Evolutionary conservation across 2,888 invertebrate species (phyloP).

Genomic region (Ashinkailepas kermadecensis): DNA sequence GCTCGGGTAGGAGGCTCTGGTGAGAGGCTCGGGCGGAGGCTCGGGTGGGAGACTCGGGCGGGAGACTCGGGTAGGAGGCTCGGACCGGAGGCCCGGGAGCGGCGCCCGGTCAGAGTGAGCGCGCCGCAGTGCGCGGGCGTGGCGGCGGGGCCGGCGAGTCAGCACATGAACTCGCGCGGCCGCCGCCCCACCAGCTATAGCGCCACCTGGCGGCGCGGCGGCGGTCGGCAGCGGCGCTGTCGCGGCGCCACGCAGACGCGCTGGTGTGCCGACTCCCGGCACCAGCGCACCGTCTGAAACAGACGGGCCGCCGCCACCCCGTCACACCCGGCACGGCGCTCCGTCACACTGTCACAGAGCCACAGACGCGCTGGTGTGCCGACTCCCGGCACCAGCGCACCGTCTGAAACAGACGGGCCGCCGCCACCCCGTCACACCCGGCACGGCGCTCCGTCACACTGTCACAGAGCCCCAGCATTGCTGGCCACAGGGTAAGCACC

Average conservation of each 20-base stretch:
- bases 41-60: no score
- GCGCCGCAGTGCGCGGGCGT: background rate
- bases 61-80: no score
- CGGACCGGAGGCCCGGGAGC: no score
- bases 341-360: no score
- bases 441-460: no score
- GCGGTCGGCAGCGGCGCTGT: background rate
- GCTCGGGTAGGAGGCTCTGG: no score
- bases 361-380: background rate
- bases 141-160: background rate
- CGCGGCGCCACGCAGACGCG: background rate
- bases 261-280: background rate
- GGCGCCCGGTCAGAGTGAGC: background rate
- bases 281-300: background rate
- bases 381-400: background rate
- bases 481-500: no score
- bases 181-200: background rate
- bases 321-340: no score
- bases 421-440: no score
- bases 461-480: no score
- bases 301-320: no score
- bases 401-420: background rate
- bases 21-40: no score
- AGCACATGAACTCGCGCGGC: slow-evolving; percentile 19
- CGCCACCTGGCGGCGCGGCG: slow-evolving; percentile 5